A percentile compares a stretch with the other conserved stretches of the same genome.
phyloP scores from a whole-genome alignment of 2,797 vertebrate species.

The Anguilla marmorata region DNA sequence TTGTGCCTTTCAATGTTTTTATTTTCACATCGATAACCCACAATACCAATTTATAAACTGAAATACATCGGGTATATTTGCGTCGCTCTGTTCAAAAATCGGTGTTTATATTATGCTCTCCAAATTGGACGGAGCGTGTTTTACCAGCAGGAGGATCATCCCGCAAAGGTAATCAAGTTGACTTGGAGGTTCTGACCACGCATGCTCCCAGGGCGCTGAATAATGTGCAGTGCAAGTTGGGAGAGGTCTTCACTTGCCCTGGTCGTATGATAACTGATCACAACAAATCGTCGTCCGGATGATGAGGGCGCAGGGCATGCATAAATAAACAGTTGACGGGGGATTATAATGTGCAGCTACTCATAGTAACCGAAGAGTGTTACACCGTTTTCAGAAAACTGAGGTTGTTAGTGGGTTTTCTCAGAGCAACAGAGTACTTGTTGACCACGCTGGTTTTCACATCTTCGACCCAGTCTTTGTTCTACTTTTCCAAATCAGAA shows the following conservation, averaged over 20 bases:
- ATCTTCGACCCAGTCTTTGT: not conserved
- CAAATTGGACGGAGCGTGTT: not conserved
- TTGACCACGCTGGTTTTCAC: not conserved
- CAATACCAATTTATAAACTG: not conserved
- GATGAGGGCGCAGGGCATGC: constrained; percentile 56
- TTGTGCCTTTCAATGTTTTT: not conserved
- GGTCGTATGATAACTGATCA: constrained; percentile 40
- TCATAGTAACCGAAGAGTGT: constrained; percentile 47
- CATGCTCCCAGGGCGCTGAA: constrained; percentile 26
- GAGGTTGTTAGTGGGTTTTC: constrained; percentile 37
- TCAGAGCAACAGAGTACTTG: constrained; percentile 35
- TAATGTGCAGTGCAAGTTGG: constrained; percentile 15
- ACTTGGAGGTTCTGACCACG: constrained; percentile 15
- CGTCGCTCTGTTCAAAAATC: not conserved
- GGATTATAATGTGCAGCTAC: constrained; percentile 54
- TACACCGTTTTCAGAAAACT: constrained; percentile 41
- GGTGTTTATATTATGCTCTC: not conserved
- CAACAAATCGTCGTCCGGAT: constrained; percentile 46
- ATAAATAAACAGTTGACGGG: constrained; percentile 47
- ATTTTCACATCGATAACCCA: not conserved
- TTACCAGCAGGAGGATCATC: constrained; percentile 20
- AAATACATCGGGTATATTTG: not conserved
- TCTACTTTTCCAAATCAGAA: constrained; percentile 43
- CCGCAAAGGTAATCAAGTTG: not conserved
- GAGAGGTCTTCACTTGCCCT: not conserved